A percentile compares a stretch with the other conserved stretches of the same genome.
Evolutionary conservation across 2,113 vertebrate genomes (phyloP).

Genomic region (Sclerurus mexicanus): DNA sequence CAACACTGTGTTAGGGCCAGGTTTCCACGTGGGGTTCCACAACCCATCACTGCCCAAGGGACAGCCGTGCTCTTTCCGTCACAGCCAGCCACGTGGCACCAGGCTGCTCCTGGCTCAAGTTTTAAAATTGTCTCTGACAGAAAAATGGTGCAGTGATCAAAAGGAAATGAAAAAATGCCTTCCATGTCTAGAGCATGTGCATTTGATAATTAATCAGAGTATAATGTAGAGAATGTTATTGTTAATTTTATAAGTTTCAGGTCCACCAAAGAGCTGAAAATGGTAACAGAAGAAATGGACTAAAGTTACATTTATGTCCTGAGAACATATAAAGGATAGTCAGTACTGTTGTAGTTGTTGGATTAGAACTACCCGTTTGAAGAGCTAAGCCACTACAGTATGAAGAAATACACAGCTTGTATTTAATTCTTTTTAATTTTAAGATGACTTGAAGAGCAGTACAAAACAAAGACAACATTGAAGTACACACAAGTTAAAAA

Average conservation of each 20-base stretch:
- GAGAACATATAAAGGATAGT: neutral
- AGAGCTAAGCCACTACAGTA: neutral
- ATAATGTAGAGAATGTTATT: neutral
- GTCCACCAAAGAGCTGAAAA: neutral
- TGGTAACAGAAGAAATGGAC: neutral
- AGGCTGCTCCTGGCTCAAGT: neutral
- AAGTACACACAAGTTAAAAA: neutral
- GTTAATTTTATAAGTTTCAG: neutral
- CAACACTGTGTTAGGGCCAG: neutral
- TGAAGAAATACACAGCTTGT: neutral
- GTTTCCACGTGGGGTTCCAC: rapidly evolving
- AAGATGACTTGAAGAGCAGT: neutral
- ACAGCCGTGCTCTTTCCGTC: rapidly evolving
- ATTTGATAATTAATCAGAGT: neutral
- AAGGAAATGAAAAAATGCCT: neutral
- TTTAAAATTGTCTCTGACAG: neutral
- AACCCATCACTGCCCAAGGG: neutral
- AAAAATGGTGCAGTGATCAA: neutral
- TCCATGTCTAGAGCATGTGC: neutral
- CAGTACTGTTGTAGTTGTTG: neutral
- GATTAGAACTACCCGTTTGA: neutral
- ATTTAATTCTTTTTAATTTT: neutral
- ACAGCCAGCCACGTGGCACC: neutral
- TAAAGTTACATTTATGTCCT: neutral
- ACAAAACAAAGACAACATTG: neutral